Conservation (phyloP, 2,113 vertebrate species). For the Mormyrus iriodes region DNA sequence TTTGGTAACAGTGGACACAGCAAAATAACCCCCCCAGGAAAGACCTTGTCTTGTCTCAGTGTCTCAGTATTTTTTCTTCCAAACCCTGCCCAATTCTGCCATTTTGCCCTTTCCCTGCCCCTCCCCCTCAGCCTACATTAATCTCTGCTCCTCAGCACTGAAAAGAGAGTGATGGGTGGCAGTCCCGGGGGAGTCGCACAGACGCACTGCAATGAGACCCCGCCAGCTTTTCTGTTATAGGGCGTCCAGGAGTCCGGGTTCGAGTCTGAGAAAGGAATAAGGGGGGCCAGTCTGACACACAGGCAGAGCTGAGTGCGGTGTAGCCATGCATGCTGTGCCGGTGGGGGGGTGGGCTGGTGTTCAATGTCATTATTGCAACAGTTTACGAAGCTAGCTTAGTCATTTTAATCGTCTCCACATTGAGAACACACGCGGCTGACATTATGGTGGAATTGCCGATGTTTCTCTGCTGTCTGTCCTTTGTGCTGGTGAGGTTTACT, state of each 20-base stretch:
- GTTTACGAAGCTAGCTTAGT: background rate
- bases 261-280: background rate
- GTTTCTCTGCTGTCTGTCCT: background rate
- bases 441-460: no score
- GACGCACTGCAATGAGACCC: background rate
- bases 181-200: background rate
- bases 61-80: slow-evolving; percentile 7
- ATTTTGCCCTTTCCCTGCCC: background rate
- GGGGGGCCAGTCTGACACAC: background rate
- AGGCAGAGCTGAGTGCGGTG: background rate
- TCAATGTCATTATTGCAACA: background rate
- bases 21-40: background rate
- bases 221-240: background rate
- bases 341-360: background rate
- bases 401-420: background rate
- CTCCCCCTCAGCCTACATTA: background rate
- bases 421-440: background rate
- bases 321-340: background rate
- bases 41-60: slow-evolving; percentile 22
- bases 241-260: background rate
- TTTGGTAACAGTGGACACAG: slow-evolving; percentile 32
- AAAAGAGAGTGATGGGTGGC: background rate
- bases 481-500: background rate
- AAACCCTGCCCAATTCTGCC: background rate
- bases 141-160: background rate